phyloP scores from a whole-genome alignment of 2,888 invertebrate genomes.

The Artemia sinica region DNA sequence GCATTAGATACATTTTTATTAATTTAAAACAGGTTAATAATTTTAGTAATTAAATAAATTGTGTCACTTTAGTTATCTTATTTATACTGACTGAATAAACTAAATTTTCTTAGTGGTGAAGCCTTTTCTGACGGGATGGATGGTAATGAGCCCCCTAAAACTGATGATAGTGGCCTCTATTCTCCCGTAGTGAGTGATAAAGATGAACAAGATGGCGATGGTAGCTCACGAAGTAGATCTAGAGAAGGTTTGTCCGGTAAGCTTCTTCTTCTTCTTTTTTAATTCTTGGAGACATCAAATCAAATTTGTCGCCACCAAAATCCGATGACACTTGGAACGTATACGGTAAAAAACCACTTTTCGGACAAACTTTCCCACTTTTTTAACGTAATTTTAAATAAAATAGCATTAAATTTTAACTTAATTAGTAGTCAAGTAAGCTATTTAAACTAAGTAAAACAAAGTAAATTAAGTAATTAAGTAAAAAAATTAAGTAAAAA shows the following conservation, averaged over 20 bases:
- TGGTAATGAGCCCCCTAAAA: background rate
- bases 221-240: background rate
- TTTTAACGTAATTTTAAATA: no score
- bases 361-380: background rate
- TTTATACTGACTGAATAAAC: no score
- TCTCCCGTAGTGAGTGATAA: slow-evolving; percentile 2
- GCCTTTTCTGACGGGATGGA: background rate
- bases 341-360: background rate
- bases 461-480: no score
- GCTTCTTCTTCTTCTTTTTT: background rate
- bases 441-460: no score
- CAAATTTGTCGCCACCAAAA: background rate
- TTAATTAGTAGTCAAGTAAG: no score
- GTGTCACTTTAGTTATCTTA: no score
- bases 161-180: background rate
- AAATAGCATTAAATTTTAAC: no score
- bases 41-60: no score
- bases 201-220: background rate
- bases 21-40: no score
- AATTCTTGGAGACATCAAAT: background rate
- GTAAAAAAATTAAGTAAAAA: no score
- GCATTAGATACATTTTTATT: no score
- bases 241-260: background rate
- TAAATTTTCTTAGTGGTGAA: background rate
- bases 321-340: background rate